Evolutionary conservation across 92 coral and sea anemone genomes (phyloP).

Genomic region (Porites lobata): DNA sequence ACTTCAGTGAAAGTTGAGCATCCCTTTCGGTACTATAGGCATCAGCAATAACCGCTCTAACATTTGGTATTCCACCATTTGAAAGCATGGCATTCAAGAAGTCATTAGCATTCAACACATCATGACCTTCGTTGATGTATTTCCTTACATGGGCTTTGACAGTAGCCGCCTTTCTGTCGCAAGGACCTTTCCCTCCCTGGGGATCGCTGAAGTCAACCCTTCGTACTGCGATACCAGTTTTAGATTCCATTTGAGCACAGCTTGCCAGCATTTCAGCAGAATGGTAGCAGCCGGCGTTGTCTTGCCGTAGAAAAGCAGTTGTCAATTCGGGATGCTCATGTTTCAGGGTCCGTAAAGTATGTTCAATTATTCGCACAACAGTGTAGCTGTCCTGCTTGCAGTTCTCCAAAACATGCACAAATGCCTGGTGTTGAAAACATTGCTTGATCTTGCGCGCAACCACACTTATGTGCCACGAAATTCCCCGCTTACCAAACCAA

Average conservation of each 20-base stretch:
- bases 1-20: conserved; percentile 7
- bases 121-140: conserved; percentile 58
- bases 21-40: conserved; percentile 1
- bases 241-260: conserved; percentile 35
- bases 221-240: conserved; percentile 24
- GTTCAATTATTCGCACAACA: conserved; percentile 50
- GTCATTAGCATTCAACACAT: conserved; percentile 39
- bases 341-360: conserved; percentile 51
- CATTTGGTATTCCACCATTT: conserved; percentile 39
- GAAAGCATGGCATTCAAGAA: conserved; percentile 46
- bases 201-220: conserved; percentile 57
- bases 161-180: conserved; percentile 54
- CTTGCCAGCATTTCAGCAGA: conserved; percentile 35
- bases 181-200: conserved; percentile 61
- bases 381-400: conserved; percentile 36
- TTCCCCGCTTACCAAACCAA: conserved; percentile 19
- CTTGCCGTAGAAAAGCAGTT: conserved; percentile 46
- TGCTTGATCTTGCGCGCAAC: conserved; percentile 37
- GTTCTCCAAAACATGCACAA: conserved; percentile 51
- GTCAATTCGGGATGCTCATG: conserved; percentile 42
- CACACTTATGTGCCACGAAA: conserved; percentile 70
- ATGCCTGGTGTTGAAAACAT: conserved; percentile 36
- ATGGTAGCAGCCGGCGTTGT: conserved; percentile 67
- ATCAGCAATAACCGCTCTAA: conserved; percentile 32
- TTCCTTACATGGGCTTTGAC: conserved; percentile 43